Conservation (phyloP, 2,797 vertebrate genomes). For the Coendou prehensilis region DNA sequence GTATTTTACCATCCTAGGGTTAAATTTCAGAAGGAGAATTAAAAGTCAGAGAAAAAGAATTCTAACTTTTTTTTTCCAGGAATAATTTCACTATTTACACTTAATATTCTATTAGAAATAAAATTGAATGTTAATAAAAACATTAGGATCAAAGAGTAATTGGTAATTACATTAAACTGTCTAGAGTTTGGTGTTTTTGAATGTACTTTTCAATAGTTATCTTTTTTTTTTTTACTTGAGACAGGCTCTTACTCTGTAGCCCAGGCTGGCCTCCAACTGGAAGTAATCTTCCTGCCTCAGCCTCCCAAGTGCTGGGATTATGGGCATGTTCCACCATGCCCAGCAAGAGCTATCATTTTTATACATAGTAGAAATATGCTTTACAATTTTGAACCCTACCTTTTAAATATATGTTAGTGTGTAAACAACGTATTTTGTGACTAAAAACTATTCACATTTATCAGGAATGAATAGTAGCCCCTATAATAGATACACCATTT, state of each 20-base stretch:
- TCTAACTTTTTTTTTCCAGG: not conserved
- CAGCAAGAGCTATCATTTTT: not conserved
- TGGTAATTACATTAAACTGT: not conserved
- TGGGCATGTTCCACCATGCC: not conserved
- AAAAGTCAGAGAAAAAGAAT: not conserved
- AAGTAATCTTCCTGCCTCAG: not conserved
- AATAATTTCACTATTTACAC: not conserved
- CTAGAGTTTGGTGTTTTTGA: not conserved
- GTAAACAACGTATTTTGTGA: not conserved
- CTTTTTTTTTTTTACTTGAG: not conserved
- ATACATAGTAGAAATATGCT: not conserved
- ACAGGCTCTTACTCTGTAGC: not conserved
- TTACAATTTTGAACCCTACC: not conserved
- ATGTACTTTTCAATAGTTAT: not conserved
- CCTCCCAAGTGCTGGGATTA: not conserved
- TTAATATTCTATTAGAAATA: not conserved
- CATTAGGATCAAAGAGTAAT: not conserved
- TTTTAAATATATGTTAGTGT: not conserved
- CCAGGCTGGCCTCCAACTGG: too few species aligned
- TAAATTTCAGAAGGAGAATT: not conserved
- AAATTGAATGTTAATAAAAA: not conserved
- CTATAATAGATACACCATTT: not conserved
- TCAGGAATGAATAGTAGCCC: not conserved
- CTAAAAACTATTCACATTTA: not conserved
- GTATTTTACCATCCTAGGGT: not conserved